These are phyloP conservation scores for Lottia gigantea DNA, from an alignment of 2,888 invertebrate genomes.

Conservation along the genomic window DNA sequence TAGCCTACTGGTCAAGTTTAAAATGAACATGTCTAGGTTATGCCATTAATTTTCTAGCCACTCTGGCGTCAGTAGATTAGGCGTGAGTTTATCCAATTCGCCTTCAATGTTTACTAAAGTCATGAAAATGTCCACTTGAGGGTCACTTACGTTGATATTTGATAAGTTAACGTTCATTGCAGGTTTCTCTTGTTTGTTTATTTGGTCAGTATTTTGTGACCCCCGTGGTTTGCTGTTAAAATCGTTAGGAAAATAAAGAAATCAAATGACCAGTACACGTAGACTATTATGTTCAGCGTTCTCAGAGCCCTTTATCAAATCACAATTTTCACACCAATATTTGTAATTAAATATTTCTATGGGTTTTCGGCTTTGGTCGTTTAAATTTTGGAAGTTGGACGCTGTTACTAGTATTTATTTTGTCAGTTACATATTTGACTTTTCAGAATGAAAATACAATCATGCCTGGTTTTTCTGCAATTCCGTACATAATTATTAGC, in stretches of 20 bases:
- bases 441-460: too few relatives aligned
- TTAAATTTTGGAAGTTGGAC: too few relatives aligned
- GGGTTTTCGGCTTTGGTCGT: too few relatives aligned
- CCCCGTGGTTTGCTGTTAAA: background rate
- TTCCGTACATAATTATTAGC: too few relatives aligned
- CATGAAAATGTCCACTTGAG: background rate
- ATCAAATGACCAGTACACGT: background rate
- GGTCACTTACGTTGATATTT: background rate
- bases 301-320: too few relatives aligned
- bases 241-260: background rate
- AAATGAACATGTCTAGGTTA: background rate
- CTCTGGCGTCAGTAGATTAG: conserved; percentile 1
- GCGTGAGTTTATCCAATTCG: background rate
- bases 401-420: too few relatives aligned
- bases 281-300: too few relatives aligned
- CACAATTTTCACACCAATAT: too few relatives aligned
- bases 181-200: background rate
- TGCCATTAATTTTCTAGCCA: conserved; percentile 4
- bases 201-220: background rate
- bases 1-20: too few relatives aligned
- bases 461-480: too few relatives aligned
- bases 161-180: background rate
- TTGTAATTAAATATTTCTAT: too few relatives aligned
- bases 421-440: too few relatives aligned
- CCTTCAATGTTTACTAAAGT: background rate